Conservation (phyloP, 2,797 vertebrate genomes). For the Lateolabrax maculatus region DNA sequence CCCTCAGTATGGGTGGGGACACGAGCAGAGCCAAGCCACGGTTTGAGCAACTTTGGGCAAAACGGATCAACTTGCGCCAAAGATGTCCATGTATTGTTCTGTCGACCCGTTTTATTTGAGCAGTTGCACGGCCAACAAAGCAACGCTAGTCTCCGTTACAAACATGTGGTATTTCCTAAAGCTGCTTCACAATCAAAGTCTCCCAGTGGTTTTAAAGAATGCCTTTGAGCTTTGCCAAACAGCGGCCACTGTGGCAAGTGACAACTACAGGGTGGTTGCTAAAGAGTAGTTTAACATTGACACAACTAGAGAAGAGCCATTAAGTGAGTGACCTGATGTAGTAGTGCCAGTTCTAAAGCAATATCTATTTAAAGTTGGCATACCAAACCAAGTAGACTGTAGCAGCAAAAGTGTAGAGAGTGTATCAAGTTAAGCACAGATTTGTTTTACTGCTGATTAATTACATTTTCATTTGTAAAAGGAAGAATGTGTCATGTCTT, state of each 20-base stretch:
- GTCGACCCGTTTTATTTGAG: background rate
- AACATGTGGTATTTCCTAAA: background rate
- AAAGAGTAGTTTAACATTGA: background rate
- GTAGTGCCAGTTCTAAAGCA: background rate
- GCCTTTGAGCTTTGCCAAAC: constrained; percentile 4
- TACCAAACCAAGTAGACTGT: background rate
- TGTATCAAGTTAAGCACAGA: background rate
- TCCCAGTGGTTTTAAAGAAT: too few species aligned
- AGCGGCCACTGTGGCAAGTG: background rate
- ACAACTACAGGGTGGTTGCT: background rate
- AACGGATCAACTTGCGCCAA: background rate
- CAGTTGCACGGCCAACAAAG: background rate
- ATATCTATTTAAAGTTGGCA: background rate
- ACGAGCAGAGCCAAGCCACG: background rate
- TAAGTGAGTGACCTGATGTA: background rate
- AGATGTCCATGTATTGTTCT: background rate
- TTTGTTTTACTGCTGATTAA: background rate
- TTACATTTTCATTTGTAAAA: background rate
- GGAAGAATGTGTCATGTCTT: background rate
- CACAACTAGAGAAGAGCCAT: background rate
- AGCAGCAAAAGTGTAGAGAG: background rate
- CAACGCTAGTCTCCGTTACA: background rate
- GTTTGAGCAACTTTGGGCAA: background rate
- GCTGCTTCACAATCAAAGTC: background rate
- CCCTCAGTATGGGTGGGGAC: background rate